Percentiles rank a stretch among this genome's conserved stretches.
phyloP scores from a whole-genome alignment of 2,888 invertebrate genomes.

The Apeira syringaria region DNA sequence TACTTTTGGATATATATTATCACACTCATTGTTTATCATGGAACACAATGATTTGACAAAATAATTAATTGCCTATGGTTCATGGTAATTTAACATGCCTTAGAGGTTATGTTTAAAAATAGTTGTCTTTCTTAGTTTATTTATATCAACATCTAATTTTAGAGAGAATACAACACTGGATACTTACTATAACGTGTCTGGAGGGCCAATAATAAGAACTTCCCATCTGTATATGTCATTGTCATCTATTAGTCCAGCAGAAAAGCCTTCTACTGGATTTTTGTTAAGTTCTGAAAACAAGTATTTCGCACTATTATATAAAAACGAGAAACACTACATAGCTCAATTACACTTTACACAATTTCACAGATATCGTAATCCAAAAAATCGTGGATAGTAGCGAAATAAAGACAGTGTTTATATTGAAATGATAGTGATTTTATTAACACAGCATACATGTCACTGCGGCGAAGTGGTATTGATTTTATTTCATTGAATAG shows the following conservation, averaged over 20 bases:
- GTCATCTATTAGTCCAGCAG: slow-evolving; percentile 99
- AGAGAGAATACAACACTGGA: slow-evolving; percentile 3
- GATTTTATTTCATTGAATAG: slow-evolving; percentile 59
- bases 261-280: slow-evolving; percentile 99
- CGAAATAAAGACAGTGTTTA: slow-evolving; percentile 53
- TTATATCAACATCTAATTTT: slow-evolving; percentile 4
- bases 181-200: slow-evolving; percentile 99
- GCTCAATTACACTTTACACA: neutral
- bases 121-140: slow-evolving; percentile 12
- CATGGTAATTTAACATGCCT: slow-evolving; percentile 7
- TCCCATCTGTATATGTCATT: slow-evolving; percentile 99
- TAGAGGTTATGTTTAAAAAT: slow-evolving; percentile 34
- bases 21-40: too few species aligned
- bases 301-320: neutral
- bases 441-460: slow-evolving; percentile 63
- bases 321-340: too few species aligned
- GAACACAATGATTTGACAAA: neutral
- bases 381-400: slow-evolving; percentile 47
- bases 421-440: slow-evolving; percentile 44
- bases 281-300: slow-evolving; percentile 96
- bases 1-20: too few species aligned
- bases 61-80: neutral
- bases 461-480: slow-evolving; percentile 63
- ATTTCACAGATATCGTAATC: too few species aligned
- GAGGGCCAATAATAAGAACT: slow-evolving; percentile 99